Evolutionary conservation across 2,888 invertebrate species (phyloP).

Genomic region (Podabrus alpinus): DNA sequence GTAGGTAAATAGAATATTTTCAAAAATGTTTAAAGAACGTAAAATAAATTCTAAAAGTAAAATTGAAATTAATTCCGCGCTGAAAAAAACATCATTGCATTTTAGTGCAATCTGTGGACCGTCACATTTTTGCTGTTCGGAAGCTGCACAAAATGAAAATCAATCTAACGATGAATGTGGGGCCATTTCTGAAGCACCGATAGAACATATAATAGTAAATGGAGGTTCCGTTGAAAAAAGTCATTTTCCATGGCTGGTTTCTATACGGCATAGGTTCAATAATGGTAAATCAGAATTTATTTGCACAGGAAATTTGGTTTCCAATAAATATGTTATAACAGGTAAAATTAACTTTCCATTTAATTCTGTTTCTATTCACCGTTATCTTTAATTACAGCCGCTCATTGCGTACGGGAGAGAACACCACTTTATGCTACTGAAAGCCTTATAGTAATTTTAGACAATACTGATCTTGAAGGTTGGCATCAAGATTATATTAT

Average conservation of each 20-base stretch:
- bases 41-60: no score
- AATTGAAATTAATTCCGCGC: no score
- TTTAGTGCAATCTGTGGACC: not conserved
- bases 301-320: conserved; percentile 19
- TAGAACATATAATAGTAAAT: not conserved
- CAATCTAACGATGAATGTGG: not conserved
- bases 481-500: conserved; percentile 41
- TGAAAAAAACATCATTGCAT: no score
- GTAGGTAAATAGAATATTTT: not conserved
- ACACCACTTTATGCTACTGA: conserved; percentile 39
- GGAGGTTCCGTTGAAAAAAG: conserved; percentile 11
- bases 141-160: not conserved
- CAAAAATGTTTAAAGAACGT: no score
- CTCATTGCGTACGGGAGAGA: conserved; percentile 46
- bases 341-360: not conserved
- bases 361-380: not conserved
- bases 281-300: not conserved
- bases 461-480: conserved; percentile 42
- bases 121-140: not conserved
- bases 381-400: conserved; percentile 38
- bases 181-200: not conserved
- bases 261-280: conserved; percentile 9
- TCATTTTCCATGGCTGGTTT: conserved; percentile 23
- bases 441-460: conserved; percentile 46
- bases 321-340: conserved; percentile 16